phyloP scores from a whole-genome alignment of 2,888 invertebrate genomes.

The Marronus borbonicus region DNA sequence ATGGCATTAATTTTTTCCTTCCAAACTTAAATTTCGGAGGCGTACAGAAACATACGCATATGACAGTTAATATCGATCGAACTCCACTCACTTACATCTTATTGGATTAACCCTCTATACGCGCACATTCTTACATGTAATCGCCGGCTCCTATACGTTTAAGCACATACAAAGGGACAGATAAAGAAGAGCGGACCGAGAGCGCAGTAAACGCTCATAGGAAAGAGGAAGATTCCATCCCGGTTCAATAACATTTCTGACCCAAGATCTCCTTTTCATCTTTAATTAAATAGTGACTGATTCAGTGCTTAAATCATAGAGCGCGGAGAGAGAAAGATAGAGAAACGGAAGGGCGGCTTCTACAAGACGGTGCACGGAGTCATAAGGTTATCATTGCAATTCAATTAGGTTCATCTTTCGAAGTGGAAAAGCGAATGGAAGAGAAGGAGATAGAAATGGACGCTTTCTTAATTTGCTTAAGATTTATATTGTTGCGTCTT shows the following conservation, averaged over 20 bases:
- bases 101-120: no score
- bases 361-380: conserved; percentile 1
- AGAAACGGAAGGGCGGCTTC: no score
- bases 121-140: no score
- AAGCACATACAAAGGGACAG: not conserved
- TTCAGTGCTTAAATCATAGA: conserved; percentile 55
- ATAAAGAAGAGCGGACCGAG: not conserved
- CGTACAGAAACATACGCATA: no score
- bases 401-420: conserved; percentile 52
- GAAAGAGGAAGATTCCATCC: not conserved
- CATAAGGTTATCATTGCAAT: conserved; percentile 53
- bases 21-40: no score
- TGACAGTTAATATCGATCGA: no score
- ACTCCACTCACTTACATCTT: no score
- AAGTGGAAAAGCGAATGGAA: not conserved
- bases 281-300: conserved; percentile 56
- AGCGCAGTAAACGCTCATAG: not conserved
- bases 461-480: conserved; percentile 50
- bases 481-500: conserved; percentile 50
- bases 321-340: conserved; percentile 16
- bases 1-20: no score
- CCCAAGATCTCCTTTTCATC: conserved; percentile 46
- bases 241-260: conserved; percentile 34
- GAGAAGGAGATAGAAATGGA: not conserved
- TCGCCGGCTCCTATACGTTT: not conserved